Base-by-base conservation (phyloP, 2,797 vertebrate genomes). In the Syncerus caffer region DNA sequence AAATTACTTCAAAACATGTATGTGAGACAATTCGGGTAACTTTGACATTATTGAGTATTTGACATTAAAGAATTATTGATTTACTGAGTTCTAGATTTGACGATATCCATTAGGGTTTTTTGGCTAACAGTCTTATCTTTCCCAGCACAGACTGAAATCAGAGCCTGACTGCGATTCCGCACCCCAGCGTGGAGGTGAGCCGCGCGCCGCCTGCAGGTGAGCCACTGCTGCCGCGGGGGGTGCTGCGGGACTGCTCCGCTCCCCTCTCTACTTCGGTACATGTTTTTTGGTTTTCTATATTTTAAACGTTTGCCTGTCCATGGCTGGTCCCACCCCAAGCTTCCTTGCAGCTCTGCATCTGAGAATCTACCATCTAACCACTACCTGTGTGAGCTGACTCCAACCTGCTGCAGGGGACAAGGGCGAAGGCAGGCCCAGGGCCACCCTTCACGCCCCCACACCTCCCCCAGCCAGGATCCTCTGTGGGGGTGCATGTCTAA, bases 121-220 rank as follows among this genome's bases (percentile, higher is more conserved):
- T 85, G 45, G 34, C 57, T 29, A 19, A 86, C 47, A 76, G 78
- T 14, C 74, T 91, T 93, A 60, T 71, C 88, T 74, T 47, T 50
- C 55, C 79, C 13, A 94, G 76, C 93, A 42, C 6, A 38, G 42
- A n/a, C 7, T 2, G 67, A 89, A 74, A 53, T 80, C 71, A n/a
- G 79, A 71, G 51, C 34, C 27, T 25, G 23, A 6, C 16, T 53
- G 58, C 74, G 62, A 85, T 12, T 13, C 19, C 0, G 5, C 13
- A 16, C 21, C 34, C 2, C 10, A 34, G 31, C 21, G 31, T 3
- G 23, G 14, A 38, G 45, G 47, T 0, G 19, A 85, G 38, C 21
- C 16, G 0, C 1, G 16, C 1, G 19, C 2, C 1, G 0, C n/a
- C 3, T 14, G 3, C 17, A 3, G 34, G 51, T 47, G 47, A 47